phyloP scores from a whole-genome alignment of 2,797 vertebrate species.

The Graptemys geographica region DNA sequence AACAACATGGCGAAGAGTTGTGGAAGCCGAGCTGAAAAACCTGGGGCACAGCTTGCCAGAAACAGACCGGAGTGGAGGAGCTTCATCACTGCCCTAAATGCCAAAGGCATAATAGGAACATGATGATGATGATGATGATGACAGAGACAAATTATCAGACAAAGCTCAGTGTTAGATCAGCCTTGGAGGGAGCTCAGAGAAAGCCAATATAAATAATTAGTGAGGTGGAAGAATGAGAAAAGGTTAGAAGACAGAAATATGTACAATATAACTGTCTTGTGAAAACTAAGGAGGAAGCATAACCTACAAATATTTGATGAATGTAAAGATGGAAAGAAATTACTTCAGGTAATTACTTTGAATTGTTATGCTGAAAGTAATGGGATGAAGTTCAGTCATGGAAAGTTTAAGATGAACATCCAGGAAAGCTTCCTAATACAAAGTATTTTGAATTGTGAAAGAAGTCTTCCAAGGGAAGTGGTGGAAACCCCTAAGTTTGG shows the following conservation, averaged over 20 bases:
- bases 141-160: too few species aligned
- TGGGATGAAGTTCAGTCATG: constrained; percentile 3
- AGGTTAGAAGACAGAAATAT: neutral
- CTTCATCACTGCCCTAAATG: too few species aligned
- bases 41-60: too few species aligned
- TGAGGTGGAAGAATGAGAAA: neutral
- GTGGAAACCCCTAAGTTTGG: neutral
- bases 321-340: constrained; percentile 21
- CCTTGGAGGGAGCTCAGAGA: neutral
- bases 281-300: neutral
- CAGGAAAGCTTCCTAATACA: neutral
- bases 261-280: neutral
- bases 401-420: neutral
- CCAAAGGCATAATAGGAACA: too few species aligned
- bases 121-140: too few species aligned
- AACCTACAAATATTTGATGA: neutral
- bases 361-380: neutral
- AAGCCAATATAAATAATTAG: neutral
- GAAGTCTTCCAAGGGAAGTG: neutral
- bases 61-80: too few species aligned
- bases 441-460: neutral
- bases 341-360: constrained; percentile 31
- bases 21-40: too few species aligned
- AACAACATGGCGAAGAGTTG: too few species aligned
- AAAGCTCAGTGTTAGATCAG: too few species aligned